Percentiles rank a stretch among this genome's conserved stretches.
phyloP scores from a whole-genome alignment of 2,888 invertebrate species.

The Callinectes sapidus region DNA sequence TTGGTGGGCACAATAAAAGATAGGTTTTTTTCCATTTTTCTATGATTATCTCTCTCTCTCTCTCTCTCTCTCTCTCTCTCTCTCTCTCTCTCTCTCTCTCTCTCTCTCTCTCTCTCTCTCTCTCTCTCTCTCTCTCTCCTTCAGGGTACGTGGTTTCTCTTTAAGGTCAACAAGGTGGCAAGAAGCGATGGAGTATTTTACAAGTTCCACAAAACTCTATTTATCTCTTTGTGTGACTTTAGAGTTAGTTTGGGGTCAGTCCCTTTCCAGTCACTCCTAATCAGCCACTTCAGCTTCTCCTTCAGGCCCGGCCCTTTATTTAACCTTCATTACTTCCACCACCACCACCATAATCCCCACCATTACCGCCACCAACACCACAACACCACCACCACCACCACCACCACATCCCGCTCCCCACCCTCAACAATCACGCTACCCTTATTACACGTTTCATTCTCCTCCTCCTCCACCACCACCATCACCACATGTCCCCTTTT shows the following conservation, averaged over 20 bases:
- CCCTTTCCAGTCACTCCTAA: neutral
- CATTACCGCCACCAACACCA: neutral
- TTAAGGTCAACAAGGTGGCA: neutral
- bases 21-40: too few species aligned
- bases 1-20: neutral
- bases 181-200: neutral
- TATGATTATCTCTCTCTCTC: neutral
- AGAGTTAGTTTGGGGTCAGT: neutral
- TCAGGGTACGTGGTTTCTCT: slow-evolving; percentile 14
- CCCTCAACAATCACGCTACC: neutral
- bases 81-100: slow-evolving; percentile 29
- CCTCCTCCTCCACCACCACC: neutral
- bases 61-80: slow-evolving; percentile 18
- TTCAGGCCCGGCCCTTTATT: neutral
- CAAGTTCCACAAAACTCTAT: neutral
- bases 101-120: slow-evolving; percentile 26
- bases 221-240: neutral
- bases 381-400: neutral
- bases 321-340: neutral
- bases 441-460: neutral
- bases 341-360: neutral
- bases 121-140: slow-evolving; percentile 14
- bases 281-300: slow-evolving; percentile 5
- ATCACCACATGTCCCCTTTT: neutral
- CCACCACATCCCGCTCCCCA: neutral